phyloP scores from a whole-genome alignment of 2,888 invertebrate species.

The Ypsolopha sequella region DNA sequence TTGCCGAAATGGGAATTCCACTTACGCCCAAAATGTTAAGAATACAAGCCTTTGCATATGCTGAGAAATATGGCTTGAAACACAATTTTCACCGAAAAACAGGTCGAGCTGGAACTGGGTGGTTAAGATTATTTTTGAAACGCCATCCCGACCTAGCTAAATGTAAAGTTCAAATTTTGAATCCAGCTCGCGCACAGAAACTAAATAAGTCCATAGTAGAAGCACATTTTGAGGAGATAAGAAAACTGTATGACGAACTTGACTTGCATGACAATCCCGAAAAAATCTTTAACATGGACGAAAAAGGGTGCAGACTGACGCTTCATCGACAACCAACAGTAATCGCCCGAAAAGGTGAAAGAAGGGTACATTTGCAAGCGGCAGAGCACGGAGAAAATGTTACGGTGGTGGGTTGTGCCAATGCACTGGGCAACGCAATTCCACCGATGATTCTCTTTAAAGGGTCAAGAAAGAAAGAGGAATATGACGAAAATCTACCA shows the following conservation, averaged over 20 bases:
- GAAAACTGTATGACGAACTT: constrained; percentile 11
- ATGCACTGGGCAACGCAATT: constrained; percentile 21
- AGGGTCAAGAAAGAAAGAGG: constrained; percentile 12
- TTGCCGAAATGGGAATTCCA: neutral
- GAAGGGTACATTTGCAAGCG: constrained; percentile 20
- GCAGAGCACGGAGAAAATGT: constrained; percentile 29
- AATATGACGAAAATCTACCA: constrained; percentile 11
- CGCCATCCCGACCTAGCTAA: constrained; percentile 10
- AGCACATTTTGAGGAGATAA: constrained; percentile 10
- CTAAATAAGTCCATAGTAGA: constrained; percentile 9
- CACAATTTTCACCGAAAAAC: neutral
- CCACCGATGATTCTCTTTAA: constrained; percentile 25
- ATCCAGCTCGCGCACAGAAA: constrained; percentile 10
- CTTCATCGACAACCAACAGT: constrained; percentile 11
- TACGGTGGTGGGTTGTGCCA: constrained; percentile 24
- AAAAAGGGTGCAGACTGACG: no score
- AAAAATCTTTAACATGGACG: constrained; percentile 11
- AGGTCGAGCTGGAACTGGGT: constrained; percentile 8
- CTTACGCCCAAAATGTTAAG: neutral
- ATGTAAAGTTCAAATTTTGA: constrained; percentile 12
- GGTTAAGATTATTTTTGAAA: constrained; percentile 13
- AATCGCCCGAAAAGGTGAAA: constrained; percentile 17
- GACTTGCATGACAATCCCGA: constrained; percentile 9
- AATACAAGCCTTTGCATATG: neutral
- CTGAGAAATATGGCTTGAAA: constrained; percentile 1